These are phyloP conservation scores for Drosophila birchii DNA, from an alignment of 2,888 invertebrate species.

Conservation along the genomic window DNA sequence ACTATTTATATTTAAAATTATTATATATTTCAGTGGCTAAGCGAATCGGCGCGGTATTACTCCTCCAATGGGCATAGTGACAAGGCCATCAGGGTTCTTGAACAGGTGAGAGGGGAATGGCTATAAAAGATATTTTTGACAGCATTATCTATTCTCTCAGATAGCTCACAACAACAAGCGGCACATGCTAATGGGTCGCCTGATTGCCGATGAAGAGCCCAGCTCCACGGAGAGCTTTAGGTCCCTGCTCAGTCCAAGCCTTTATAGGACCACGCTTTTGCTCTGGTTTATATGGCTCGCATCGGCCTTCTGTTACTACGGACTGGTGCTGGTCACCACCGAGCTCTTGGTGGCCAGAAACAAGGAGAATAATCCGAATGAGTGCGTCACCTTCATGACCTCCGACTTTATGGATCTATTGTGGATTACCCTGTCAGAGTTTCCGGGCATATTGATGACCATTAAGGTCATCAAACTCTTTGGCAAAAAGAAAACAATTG, in stretches of 20 bases:
- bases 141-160: slow-evolving; percentile 4
- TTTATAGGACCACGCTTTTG: slow-evolving; percentile 92
- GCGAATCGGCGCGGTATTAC: slow-evolving; percentile 96
- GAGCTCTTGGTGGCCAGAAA: slow-evolving; percentile 89
- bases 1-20: accelerated
- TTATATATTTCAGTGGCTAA: slow-evolving; percentile 89
- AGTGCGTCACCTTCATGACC: slow-evolving; percentile 89
- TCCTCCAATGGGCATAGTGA: slow-evolving; percentile 95
- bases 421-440: slow-evolving; percentile 97
- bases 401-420: slow-evolving; percentile 96
- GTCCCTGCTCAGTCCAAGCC: slow-evolving; percentile 92
- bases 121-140: too few relatives aligned
- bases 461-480: slow-evolving; percentile 94
- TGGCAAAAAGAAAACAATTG: slow-evolving; percentile 96
- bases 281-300: slow-evolving; percentile 98
- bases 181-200: slow-evolving; percentile 93
- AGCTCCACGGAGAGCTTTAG: slow-evolving; percentile 87
- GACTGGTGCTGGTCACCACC: slow-evolving; percentile 96
- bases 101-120: slow-evolving; percentile 85
- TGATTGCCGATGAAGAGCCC: slow-evolving; percentile 91
- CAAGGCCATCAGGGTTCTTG: slow-evolving; percentile 93
- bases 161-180: slow-evolving; percentile 90
- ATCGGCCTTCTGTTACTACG: slow-evolving; percentile 97
- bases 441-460: slow-evolving; percentile 95
- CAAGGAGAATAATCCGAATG: slow-evolving; percentile 32